phyloP scores from a whole-genome alignment of 37 sponge, comb jelly and placozoan species.

The Diacarnus erythraeanus region DNA sequence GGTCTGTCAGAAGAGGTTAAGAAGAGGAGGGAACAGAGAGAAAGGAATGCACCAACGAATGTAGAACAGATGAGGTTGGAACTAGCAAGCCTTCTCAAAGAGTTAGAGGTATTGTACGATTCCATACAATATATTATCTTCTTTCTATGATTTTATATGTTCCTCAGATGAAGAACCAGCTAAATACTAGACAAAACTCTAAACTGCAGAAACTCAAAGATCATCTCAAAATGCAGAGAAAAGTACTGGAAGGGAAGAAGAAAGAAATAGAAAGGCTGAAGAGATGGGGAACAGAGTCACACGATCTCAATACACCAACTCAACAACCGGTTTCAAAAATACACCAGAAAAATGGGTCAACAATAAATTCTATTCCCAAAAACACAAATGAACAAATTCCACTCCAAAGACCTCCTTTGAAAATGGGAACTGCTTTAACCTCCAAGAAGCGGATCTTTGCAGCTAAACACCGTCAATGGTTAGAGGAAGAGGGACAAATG shows the following conservation, averaged over 20 bases:
- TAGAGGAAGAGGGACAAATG: constrained; percentile 33
- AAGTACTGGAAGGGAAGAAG: constrained; percentile 9
- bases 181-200: constrained; percentile 25
- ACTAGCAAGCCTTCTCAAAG: constrained; percentile 13
- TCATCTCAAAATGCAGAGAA: neutral
- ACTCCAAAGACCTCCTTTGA: neutral
- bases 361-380: no score
- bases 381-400: no score
- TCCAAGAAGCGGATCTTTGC: constrained; percentile 32
- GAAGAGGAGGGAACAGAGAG: constrained; percentile 14
- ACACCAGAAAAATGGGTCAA: neutral
- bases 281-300: neutral
- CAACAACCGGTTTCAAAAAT: neutral
- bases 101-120: constrained; percentile 22
- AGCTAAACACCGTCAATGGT: neutral
- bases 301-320: neutral
- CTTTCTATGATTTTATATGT: neutral
- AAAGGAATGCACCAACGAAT: constrained; percentile 1
- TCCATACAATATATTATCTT: no score
- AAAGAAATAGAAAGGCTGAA: constrained; percentile 15
- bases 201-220: constrained; percentile 38
- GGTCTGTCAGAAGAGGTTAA: constrained; percentile 9
- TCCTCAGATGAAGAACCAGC: constrained; percentile 25
- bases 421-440: constrained; percentile 4
- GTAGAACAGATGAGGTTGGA: constrained; percentile 13